phyloP scores from a whole-genome alignment of 37 sponge, comb jelly and placozoan species.

The Lycopodina hypogea region DNA sequence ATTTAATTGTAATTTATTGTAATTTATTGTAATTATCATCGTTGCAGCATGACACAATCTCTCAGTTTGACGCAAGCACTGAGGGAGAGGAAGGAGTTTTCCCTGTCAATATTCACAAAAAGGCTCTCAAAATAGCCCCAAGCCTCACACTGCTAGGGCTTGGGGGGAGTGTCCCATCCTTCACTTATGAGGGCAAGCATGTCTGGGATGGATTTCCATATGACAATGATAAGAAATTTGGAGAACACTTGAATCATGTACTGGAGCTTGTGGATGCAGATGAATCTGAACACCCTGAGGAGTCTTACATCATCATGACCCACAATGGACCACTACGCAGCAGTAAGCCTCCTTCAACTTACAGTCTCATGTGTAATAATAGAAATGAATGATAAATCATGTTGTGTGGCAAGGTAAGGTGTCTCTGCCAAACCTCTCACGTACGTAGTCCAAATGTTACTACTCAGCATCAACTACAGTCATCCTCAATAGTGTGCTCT shows the following conservation, averaged over 20 bases:
- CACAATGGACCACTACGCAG: slow-evolving; percentile 73
- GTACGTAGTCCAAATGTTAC: no score
- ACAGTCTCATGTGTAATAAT: no score
- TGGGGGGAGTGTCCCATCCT: slow-evolving; percentile 84
- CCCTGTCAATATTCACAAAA: slow-evolving; percentile 75
- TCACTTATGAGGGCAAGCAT: slow-evolving; percentile 43
- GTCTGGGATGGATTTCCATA: slow-evolving; percentile 78
- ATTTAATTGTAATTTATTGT: no score
- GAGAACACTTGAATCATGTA: slow-evolving; percentile 33
- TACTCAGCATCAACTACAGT: no score
- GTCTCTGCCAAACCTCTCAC: no score
- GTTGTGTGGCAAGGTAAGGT: no score
- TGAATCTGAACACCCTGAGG: slow-evolving; percentile 13
- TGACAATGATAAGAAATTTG: slow-evolving; percentile 43
- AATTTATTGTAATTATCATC: background rate
- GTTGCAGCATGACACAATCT: slow-evolving; percentile 13
- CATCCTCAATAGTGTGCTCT: no score
- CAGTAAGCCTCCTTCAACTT: slow-evolving; percentile 24
- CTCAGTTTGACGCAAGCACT: slow-evolving; percentile 61
- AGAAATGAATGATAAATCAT: no score
- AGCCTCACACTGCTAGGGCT: slow-evolving; percentile 65
- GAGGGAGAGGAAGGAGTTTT: background rate
- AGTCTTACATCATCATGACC: slow-evolving; percentile 81
- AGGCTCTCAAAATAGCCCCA: slow-evolving; percentile 41
- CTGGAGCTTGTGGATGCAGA: slow-evolving; percentile 30